Conservation (phyloP, 2,113 vertebrate genomes). For the Ictalurus punctatus region DNA sequence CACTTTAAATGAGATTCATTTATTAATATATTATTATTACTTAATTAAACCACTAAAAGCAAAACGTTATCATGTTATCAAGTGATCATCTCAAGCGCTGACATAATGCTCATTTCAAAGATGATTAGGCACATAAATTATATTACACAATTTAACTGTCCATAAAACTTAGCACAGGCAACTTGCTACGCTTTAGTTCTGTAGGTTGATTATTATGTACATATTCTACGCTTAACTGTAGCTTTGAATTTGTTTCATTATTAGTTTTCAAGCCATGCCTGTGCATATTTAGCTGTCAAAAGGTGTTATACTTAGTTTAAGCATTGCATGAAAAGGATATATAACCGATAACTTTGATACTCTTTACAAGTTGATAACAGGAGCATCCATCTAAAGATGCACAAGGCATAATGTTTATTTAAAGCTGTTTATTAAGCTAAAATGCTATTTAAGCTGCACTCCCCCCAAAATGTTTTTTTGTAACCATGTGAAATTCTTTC, state of each 20-base stretch:
- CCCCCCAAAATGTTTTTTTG: background rate
- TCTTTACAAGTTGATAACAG: background rate
- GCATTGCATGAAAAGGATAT: background rate
- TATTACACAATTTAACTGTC: background rate
- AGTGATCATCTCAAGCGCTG: background rate
- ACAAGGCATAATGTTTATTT: background rate
- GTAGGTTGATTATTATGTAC: background rate
- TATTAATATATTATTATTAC: no score
- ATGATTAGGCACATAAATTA: background rate
- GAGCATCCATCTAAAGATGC: background rate
- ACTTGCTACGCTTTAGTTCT: background rate
- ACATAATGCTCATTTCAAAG: background rate
- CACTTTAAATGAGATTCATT: background rate
- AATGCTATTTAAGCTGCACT: background rate
- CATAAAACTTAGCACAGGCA: background rate
- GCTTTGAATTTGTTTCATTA: background rate
- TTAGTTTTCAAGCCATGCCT: background rate
- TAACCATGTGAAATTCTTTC: background rate
- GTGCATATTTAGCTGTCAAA: background rate
- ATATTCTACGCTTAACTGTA: background rate
- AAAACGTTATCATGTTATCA: background rate
- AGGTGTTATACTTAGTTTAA: background rate
- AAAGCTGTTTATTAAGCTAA: background rate
- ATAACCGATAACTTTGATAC: background rate
- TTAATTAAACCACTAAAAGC: background rate